Base-by-base conservation (phyloP, 2,888 invertebrate species). In the Darwinula stevensoni region DNA sequence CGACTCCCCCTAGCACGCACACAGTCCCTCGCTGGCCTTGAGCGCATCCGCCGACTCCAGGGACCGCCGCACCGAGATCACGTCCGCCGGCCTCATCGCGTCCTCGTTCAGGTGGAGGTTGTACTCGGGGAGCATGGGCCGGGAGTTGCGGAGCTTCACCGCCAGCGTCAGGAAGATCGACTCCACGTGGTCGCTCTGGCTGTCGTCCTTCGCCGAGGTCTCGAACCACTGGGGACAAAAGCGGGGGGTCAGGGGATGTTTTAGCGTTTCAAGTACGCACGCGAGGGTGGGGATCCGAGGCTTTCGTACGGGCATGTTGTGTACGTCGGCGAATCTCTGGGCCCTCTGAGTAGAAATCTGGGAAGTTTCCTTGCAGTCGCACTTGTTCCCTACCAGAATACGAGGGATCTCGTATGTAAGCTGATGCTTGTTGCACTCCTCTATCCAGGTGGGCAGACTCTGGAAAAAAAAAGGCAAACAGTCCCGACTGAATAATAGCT, bases 91-190 rank as follows among this genome's bases (percentile, higher is more conserved):
- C n/a, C n/a, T n/a, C 22, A 22, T 9, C 9, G 22, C 6, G 22
- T 22, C 22, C 22, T 9, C 6, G n/a, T 22, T 22, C 9, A 22
- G 6, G 9, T n/a, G 22, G 9, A 22, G 6, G 22, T 22, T 22
- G n/a, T 22, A 22, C 22, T 22, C 22, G 6, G 22, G 22, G 9
- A 22, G 6, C 22, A 22, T 22, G 22, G 61, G 59, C 44, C 61
- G 63, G 31, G 58, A 56, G 40, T 57, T 60, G 44, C 63, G 63
- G 37, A 76, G 52, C 46, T 75, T 75, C 51, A 72, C 71, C 1
- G 73, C 72, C 29, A 76, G 48, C 0, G 75, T 75, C 59, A 74
- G 58, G 50, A 76, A 75, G 42, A 76, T 74, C 1, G 71, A 65
- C 44, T 73, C 72, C 27, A 76, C 69, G 45, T 67, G 71, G 50